Evolutionary conservation across 2,888 invertebrate genomes (phyloP), one percentile per base, ranked within the genome.

Genomic region (Idaea straminata): DNA sequence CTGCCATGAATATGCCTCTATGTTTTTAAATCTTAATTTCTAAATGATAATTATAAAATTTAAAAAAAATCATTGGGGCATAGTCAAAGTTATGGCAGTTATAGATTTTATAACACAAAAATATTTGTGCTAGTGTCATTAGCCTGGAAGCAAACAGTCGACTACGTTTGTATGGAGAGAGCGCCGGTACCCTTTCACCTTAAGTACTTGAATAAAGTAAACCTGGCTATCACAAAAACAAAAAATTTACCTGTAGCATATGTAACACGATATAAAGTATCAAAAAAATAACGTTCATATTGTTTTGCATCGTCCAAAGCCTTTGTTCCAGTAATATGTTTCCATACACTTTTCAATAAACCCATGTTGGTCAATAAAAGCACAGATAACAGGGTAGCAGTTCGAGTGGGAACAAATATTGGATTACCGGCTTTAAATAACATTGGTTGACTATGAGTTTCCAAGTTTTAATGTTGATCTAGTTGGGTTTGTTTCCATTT

Each of bases 211-310:
- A 25, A 25, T 25, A 47, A 13, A 47, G 10, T 13, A 47, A 10
- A 47, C 7, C 13, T 10, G 10, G 7, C 10, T 47, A 4, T 10
- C 4, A 10, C 13, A 47, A 47, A 10, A 13, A 6, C 7, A 47
- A 35, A 15, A 59, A 35, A 61, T 57, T n/a, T 79, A 92, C 92
- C 91, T 78, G 80, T 74, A 57, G 88, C 69, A 74, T 86, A 92
- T 36, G 79, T 75, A 3, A 87, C 77, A 15, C 90, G 82, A 69
- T 91, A 89, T 0, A 87, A 81, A 0, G 82, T 78, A 67, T 84
- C 88, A 70, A 88, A 90, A 74, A 91, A 91, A 5, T 74, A 75
- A 4, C 71, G 82, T 74, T 91, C 91, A 35, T 82, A 72, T 13
- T 75, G 87, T 25, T 83, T 84, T 1, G 85, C 82, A 3, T 76